Base-by-base conservation (phyloP, 2,113 vertebrate species). In the Alectura lathami region DNA sequence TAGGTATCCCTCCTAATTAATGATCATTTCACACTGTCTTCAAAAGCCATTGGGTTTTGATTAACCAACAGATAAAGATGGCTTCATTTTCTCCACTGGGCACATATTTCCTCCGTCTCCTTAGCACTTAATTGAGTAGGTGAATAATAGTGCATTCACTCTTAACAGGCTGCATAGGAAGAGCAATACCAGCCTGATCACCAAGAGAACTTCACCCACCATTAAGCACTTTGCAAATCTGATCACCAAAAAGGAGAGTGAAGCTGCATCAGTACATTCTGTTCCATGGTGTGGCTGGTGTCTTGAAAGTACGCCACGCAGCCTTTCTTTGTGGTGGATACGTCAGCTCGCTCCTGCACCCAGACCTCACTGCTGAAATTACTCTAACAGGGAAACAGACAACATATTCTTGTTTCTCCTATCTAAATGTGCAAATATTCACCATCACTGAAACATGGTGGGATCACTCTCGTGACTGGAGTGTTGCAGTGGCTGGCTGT, bases 81-180 rank as follows among this genome's bases (percentile, higher is more conserved):
- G 82, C 84, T 96, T 96, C 86, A 78, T 98, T 97, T 97, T 96
- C 93, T 96, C 75, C 91, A 84, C 91, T n/a, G 45, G 77, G 54
- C 77, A 96, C 98, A 98, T 98, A 98, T 97, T 98, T 98, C 67
- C 54, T 96, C 93, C 86, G 97, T 98, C 93, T 98, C 98, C 98
- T 97, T 98, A 98, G 98, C 98, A 98, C 97, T 98, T 98, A 98
- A 99, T 99, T 99, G 98, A 99, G 98, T 97, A 97, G 94, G 93
- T 17, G 95, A 98, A 99, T 98, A 98, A 98, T 98, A 97, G 97
- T 76, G 20, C 0, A 6, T 81, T 87, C 43, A 57, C 76, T 88
- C 82, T 93, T 93, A 89, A 88, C 64, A 96, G 90, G 45, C 87
- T 23, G 15, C 8, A 5, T 43, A 92, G 94, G 97, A 96, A 96